A percentile compares a stretch with the other conserved stretches of the same genome.
Evolutionary conservation across 2,888 invertebrate species (phyloP).

Genomic region (Diadegma fenestrale): DNA sequence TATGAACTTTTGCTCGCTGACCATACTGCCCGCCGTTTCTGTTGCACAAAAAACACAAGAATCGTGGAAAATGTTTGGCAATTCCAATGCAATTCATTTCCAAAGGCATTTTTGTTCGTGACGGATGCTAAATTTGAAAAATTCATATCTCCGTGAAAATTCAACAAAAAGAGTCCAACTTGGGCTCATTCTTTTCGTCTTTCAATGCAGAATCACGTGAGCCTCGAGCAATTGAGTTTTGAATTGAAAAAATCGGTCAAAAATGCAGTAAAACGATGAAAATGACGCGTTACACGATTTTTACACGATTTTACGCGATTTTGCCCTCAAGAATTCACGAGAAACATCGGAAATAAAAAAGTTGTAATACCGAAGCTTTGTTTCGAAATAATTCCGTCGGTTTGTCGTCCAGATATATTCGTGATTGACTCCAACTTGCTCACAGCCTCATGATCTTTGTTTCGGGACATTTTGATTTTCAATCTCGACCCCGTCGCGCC

Average conservation of each 20-base stretch:
- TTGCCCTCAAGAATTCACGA: background rate
- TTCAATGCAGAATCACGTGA: too few species aligned
- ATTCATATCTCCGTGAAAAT: too few species aligned
- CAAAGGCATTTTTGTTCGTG: too few species aligned
- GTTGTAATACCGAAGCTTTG: slow-evolving; percentile 58
- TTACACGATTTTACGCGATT: too few species aligned
- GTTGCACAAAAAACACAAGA: slow-evolving; percentile 4
- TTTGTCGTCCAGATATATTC: slow-evolving; percentile 39
- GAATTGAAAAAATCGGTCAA: too few species aligned
- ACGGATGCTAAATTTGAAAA: too few species aligned
- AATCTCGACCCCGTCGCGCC: slow-evolving; percentile 18
- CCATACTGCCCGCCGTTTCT: slow-evolving; percentile 39
- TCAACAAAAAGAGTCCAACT: too few species aligned
- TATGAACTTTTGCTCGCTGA: slow-evolving; percentile 42
- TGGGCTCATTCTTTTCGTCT: too few species aligned
- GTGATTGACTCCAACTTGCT: slow-evolving; percentile 22
- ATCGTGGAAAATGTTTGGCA: background rate
- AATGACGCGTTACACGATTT: too few species aligned
- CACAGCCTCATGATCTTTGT: slow-evolving; percentile 37
- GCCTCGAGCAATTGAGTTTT: too few species aligned
- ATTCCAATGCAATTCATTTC: background rate
- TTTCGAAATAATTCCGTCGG: slow-evolving; percentile 59
- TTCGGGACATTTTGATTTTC: slow-evolving; percentile 41
- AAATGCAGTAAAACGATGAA: too few species aligned
- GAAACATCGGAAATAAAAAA: background rate